A percentile compares a stretch with the other conserved stretches of the same genome.
Evolutionary conservation across 2,113 vertebrate species (phyloP).

Genomic region (Clarias macrocephalus): DNA sequence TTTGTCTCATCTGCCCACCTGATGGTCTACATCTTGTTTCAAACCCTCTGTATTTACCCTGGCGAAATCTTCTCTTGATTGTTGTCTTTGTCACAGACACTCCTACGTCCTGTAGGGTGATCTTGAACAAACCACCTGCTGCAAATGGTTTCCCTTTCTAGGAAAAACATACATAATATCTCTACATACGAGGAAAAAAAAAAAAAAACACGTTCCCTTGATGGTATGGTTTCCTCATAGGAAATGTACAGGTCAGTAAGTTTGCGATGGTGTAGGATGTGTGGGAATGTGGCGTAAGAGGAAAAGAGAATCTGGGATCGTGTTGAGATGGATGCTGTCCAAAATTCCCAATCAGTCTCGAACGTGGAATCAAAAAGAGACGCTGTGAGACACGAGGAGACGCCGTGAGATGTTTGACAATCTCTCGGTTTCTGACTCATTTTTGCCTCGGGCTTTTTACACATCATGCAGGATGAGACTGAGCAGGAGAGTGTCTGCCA

Average conservation of each 20-base stretch:
- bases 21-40: background rate
- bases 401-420: background rate
- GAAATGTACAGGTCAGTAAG: background rate
- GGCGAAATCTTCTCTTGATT: background rate
- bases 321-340: background rate
- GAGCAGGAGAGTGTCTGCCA: background rate
- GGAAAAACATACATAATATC: background rate
- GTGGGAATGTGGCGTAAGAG: background rate
- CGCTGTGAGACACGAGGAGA: background rate
- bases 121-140: background rate
- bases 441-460: background rate
- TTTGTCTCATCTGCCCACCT: background rate
- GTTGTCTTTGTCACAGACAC: background rate
- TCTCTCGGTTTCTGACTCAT: background rate
- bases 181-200: background rate
- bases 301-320: background rate
- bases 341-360: background rate
- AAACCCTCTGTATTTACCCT: background rate
- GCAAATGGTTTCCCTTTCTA: background rate
- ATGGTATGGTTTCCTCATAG: background rate
- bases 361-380: background rate
- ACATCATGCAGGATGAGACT: background rate
- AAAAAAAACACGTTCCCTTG: background rate
- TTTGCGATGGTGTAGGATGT: background rate
- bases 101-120: background rate